Conservation (phyloP, 2,113 vertebrate genomes). For the Chaenocephalus aceratus region DNA sequence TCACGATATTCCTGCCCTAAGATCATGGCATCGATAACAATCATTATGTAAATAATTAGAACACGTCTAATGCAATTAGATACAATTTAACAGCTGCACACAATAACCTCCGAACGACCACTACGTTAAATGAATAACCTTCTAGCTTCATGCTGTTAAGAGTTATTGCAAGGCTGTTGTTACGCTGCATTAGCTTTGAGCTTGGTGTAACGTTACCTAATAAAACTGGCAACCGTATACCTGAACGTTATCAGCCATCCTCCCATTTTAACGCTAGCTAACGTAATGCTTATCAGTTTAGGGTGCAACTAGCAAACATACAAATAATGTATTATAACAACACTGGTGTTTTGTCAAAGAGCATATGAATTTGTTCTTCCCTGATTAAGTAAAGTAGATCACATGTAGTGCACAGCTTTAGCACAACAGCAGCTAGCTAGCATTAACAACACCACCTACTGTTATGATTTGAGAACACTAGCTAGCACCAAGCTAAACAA, state of each 20-base stretch:
- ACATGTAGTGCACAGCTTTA: background rate
- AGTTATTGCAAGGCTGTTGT: background rate
- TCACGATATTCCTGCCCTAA: no score
- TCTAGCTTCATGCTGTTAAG: background rate
- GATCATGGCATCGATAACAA: no score
- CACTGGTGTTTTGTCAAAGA: background rate
- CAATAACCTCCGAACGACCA: no score
- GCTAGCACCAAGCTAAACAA: background rate
- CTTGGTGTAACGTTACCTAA: background rate
- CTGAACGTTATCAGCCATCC: background rate
- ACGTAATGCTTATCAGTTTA: background rate
- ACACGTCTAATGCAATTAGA: no score
- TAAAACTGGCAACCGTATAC: background rate
- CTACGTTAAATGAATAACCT: no score
- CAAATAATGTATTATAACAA: background rate
- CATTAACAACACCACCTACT: background rate
- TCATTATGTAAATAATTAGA: no score
- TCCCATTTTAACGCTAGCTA: background rate
- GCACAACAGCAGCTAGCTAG: conserved; percentile 15
- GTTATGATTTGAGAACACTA: background rate
- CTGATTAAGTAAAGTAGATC: background rate
- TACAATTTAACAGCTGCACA: no score
- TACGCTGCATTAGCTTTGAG: background rate
- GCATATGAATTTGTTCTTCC: background rate
- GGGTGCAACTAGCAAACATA: background rate